Base-by-base conservation (phyloP, 2,113 vertebrate genomes). In the Empidonax traillii region DNA sequence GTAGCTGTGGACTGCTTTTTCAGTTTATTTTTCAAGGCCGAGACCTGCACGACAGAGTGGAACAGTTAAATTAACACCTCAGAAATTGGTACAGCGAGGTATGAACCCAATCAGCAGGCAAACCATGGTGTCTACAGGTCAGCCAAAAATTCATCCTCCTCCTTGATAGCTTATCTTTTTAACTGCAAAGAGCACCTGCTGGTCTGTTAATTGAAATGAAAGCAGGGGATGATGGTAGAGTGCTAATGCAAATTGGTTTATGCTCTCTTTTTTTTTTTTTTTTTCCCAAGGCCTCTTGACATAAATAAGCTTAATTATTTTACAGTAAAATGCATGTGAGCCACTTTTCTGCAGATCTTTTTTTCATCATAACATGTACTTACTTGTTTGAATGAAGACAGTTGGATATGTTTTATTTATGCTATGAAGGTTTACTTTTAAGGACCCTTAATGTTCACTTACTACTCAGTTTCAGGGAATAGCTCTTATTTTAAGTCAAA, bases 1-100 rank as follows among this genome's bases (percentile, higher is more conserved):
- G 99, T 99, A 13, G 99, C 99, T 43, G 99, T 99, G 14, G 99
- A 99, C 98, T 99, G 99, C 97, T 99, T 99, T 98, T 99, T 99
- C 98, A 99, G 98, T 98, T 99, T 99, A 96, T 98, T 99, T 98
- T 99, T 99, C 98, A 99, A 98, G 97, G 98, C 98, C 90, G 98
- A 99, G 98, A 99, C 98, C 99, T 99, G 98, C 73, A 74, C 49
- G 96, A 97, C 97, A 98, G 97, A 98, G 95, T 97, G 97, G 98
- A 98, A 98, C 98, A 97, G 98, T 98, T 98, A 98, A 99, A 99
- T 99, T 99, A 99, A 98, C 99, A 99, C 99, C 98, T 99, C 97
- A 97, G 98, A 99, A 99, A 99, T 98, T 99, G 99, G 98, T 98
- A 97, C 97, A 98, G 98, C 68, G 94, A 98, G 97, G 98, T 97